These are phyloP conservation scores for Acholoe squamosa DNA, from an alignment of 2,888 invertebrate species.

Conservation along the genomic window DNA sequence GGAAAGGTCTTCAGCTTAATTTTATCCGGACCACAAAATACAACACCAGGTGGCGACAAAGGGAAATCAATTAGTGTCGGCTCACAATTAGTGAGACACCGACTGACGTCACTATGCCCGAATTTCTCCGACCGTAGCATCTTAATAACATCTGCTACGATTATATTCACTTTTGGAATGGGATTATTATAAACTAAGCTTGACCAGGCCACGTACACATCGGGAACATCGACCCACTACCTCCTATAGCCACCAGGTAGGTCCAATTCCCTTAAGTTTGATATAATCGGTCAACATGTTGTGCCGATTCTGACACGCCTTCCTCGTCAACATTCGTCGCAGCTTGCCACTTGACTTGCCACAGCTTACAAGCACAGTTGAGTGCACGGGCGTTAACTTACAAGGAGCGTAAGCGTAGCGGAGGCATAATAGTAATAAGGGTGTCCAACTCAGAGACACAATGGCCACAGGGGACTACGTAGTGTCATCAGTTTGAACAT, in stretches of 20 bases:
- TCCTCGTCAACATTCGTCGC: neutral
- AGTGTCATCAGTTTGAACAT: no score
- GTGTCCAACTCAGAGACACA: no score
- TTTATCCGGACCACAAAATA: neutral
- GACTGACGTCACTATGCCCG: slow-evolving; percentile 2
- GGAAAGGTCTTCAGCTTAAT: no score
- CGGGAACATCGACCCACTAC: neutral
- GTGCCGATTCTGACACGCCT: slow-evolving; percentile 33
- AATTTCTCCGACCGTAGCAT: neutral
- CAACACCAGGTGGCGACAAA: neutral
- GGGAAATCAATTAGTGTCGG: neutral
- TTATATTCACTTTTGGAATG: neutral
- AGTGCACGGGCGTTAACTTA: no score
- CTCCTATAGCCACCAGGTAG: neutral
- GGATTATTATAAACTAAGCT: neutral
- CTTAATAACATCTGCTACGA: neutral
- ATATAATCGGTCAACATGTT: neutral
- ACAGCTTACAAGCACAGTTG: no score
- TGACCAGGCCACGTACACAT: neutral
- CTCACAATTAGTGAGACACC: neutral
- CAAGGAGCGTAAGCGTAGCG: neutral
- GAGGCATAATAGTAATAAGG: no score
- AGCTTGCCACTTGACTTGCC: no score
- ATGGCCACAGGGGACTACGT: no score
- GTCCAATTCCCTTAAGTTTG: neutral